phyloP scores from a whole-genome alignment of 2,797 vertebrate species.

The Melopsittacus undulatus region DNA sequence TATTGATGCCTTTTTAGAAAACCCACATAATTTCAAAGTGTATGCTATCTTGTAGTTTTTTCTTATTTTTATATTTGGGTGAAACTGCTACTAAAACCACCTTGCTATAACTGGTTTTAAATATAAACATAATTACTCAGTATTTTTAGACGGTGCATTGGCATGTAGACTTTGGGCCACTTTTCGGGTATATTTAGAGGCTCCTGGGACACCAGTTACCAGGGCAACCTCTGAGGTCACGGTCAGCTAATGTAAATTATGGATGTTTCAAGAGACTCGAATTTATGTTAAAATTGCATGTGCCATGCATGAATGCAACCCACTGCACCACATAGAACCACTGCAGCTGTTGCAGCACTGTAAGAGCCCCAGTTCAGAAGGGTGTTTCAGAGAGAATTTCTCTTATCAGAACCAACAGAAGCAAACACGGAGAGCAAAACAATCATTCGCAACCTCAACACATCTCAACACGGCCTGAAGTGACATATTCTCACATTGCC shows the following conservation, averaged over 20 bases:
- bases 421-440: background rate
- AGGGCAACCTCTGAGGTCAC: background rate
- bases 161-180: background rate
- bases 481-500: fast-evolving
- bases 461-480: background rate
- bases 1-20: background rate
- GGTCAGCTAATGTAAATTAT: background rate
- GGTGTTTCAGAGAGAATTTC: background rate
- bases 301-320: background rate
- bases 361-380: background rate
- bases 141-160: background rate
- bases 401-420: background rate
- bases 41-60: background rate
- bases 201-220: background rate
- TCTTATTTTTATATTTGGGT: background rate
- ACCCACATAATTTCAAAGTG: background rate
- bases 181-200: background rate
- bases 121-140: background rate
- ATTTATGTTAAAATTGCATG: background rate
- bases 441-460: background rate
- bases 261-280: background rate
- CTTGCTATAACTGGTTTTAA: background rate
- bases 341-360: background rate
- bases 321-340: fast-evolving
- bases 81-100: background rate